Evolutionary conservation across 2,113 vertebrate genomes (phyloP), one percentile per base, ranked within the genome.

Genomic region (Corythoichthys haematopterus): DNA sequence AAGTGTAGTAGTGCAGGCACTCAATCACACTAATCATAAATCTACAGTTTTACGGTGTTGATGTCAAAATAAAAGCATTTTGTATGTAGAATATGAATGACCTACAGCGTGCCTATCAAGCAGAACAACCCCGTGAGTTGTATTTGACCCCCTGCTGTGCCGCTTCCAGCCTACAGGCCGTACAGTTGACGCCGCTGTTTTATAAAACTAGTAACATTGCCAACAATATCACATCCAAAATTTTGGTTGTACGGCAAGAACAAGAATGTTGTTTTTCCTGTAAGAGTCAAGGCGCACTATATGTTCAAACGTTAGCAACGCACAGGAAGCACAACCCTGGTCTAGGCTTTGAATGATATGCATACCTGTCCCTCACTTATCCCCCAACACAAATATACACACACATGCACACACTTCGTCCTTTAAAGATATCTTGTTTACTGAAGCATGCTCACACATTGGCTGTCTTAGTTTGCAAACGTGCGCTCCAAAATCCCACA

Each of bases 301-400:
- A 63, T 76, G 71, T 71, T 59, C 33, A 6, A 38, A 47, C 14
- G 68, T 66, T 72, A 72, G 76, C 68, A 61, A 65, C 46, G 74
- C 74, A 81, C 69, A 88, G 84, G 81, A 87, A 86, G 58, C 64
- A 71, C 69, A 82, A 78, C 52, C 75, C 48, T 66, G 61, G 69
- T 74, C 80, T 83, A 69, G 74, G 72, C 71, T 65, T 78, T 63
- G 43, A 83, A 72, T 70, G 65, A 80, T 66, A 80, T 76, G 75
- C 69, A 81, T 71, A 73, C 51, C 74, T 76, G 71, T 67, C 62
- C 61, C 62, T 66, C 64, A 40, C 70, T 76, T 64, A 28, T 28
- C 20, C 20, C 20, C 20, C 20, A 28, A 28, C 20, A 80, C 63
- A 59, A 73, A 55, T 69, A 79, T 76, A 78, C 80, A 82, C 83